Evolutionary conservation across 2,797 vertebrate genomes (phyloP).

Genomic region (Coregonus ussuriensis): DNA sequence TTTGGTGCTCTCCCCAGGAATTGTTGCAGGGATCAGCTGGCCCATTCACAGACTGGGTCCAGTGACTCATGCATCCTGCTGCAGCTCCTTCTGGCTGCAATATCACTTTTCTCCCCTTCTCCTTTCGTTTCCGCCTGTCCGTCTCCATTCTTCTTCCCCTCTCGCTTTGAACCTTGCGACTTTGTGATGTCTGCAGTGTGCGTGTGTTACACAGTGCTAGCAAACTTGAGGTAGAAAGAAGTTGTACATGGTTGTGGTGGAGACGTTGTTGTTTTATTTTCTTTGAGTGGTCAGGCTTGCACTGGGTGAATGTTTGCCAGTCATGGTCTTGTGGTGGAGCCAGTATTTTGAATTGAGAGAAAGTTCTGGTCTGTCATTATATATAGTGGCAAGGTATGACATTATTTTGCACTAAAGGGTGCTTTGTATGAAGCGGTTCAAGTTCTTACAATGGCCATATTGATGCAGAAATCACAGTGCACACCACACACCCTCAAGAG

Average conservation of each 20-base stretch:
- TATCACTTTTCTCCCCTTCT: conserved; percentile 71
- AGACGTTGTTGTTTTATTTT: background rate
- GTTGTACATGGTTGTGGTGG: background rate
- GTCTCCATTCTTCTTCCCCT: conserved; percentile 19
- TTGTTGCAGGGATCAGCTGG: conserved; percentile 92
- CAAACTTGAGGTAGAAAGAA: background rate
- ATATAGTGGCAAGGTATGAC: background rate
- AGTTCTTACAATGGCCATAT: background rate
- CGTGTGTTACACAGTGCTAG: background rate
- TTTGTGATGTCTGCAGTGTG: conserved; percentile 25
- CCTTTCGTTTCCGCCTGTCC: background rate
- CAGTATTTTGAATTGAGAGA: background rate
- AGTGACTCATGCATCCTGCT: conserved; percentile 91
- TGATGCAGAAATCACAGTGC: background rate
- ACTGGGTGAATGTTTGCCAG: background rate
- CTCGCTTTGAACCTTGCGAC: conserved; percentile 17
- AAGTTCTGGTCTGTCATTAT: background rate
- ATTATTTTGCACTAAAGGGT: background rate
- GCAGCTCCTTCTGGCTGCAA: conserved; percentile 80
- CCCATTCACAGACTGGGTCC: conserved; percentile 92
- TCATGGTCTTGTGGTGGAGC: background rate
- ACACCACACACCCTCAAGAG: background rate
- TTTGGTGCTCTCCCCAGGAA: conserved; percentile 87
- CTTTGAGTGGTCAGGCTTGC: background rate
- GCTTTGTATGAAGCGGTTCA: background rate